Evolutionary conservation across 2,113 vertebrate species (phyloP).

Genomic region (Hydrolagus affinis): DNA sequence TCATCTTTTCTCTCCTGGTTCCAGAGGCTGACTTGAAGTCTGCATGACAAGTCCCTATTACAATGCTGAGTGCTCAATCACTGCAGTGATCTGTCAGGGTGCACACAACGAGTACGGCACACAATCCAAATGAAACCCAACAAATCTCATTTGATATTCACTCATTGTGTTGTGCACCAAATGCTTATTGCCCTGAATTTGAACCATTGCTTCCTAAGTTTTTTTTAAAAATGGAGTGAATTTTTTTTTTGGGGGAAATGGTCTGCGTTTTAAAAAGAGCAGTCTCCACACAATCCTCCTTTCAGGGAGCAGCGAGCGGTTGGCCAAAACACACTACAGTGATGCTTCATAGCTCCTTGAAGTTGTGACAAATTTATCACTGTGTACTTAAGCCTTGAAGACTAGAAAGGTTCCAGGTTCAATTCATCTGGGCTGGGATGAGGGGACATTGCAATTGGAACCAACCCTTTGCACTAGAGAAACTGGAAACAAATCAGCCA

Average conservation of each 20-base stretch:
- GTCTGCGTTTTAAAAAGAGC: background rate
- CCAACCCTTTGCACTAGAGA: too few relatives aligned
- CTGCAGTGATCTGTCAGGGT: slow-evolving; percentile 50
- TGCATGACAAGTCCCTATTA: slow-evolving; percentile 47
- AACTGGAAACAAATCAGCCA: too few relatives aligned
- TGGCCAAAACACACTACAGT: background rate
- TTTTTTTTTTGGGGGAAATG: background rate
- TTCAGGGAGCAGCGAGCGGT: too few relatives aligned
- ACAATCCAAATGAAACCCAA: slow-evolving; percentile 67
- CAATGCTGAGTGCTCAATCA: slow-evolving; percentile 61
- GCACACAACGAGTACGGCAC: slow-evolving; percentile 60
- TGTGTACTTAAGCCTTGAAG: too few relatives aligned
- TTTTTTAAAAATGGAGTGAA: background rate
- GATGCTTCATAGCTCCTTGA: background rate
- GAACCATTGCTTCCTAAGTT: background rate
- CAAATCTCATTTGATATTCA: slow-evolving; percentile 86
- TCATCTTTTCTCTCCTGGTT: slow-evolving; percentile 78
- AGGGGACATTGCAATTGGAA: too few relatives aligned
- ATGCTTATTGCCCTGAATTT: slow-evolving; percentile 47
- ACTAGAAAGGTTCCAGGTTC: too few relatives aligned
- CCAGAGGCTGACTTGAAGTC: slow-evolving; percentile 52
- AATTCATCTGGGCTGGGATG: too few relatives aligned
- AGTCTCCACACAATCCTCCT: background rate
- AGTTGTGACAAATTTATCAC: too few relatives aligned
- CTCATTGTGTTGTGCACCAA: slow-evolving; percentile 89